Percentiles rank a stretch among this genome's conserved stretches.
Evolutionary conservation across 1,140 invertebrate species (phyloP).

Genomic region (Temnothorax longispinosus): DNA sequence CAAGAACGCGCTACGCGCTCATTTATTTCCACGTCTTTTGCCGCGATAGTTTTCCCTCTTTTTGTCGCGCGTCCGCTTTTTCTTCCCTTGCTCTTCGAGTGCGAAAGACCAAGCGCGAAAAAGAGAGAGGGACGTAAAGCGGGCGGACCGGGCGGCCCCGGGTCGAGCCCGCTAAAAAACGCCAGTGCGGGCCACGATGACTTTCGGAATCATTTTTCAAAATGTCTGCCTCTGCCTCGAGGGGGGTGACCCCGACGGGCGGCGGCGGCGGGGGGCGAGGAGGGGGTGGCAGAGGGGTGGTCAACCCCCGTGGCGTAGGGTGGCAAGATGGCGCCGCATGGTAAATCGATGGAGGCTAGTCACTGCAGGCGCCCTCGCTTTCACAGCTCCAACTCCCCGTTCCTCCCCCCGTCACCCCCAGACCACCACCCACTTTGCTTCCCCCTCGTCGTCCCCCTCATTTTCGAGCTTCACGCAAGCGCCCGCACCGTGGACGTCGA

Average conservation of each 20-base stretch:
- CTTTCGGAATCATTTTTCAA: constrained; percentile 84
- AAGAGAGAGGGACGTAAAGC: constrained; percentile 27
- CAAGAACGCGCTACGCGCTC: constrained; percentile 62
- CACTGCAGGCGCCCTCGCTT: constrained; percentile 82
- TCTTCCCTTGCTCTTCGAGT: constrained; percentile 61
- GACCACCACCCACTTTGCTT: constrained; percentile 62
- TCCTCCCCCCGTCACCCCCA: constrained; percentile 66
- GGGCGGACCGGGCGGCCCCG: constrained; percentile 29
- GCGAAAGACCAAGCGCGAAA: constrained; percentile 49
- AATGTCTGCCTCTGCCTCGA: constrained; percentile 80
- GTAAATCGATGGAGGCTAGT: constrained; percentile 85
- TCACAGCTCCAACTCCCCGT: constrained; percentile 76
- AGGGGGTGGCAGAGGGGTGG: constrained; percentile 64
- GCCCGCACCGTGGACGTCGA: constrained; percentile 71
- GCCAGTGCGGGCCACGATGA: constrained; percentile 76
- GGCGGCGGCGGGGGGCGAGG: constrained; percentile 25
- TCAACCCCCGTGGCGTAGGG: constrained; percentile 79
- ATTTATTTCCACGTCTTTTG: constrained; percentile 69
- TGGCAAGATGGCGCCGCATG: constrained; percentile 84
- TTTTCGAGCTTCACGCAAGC: constrained; percentile 83
- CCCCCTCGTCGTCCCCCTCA: constrained; percentile 75
- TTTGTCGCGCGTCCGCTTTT: constrained; percentile 64
- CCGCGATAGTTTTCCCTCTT: constrained; percentile 66
- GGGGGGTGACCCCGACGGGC: constrained; percentile 62
- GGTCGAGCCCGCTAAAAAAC: constrained; percentile 67